Base-by-base conservation (phyloP, 2,113 vertebrate species). In the Mormoops blainvillei region DNA sequence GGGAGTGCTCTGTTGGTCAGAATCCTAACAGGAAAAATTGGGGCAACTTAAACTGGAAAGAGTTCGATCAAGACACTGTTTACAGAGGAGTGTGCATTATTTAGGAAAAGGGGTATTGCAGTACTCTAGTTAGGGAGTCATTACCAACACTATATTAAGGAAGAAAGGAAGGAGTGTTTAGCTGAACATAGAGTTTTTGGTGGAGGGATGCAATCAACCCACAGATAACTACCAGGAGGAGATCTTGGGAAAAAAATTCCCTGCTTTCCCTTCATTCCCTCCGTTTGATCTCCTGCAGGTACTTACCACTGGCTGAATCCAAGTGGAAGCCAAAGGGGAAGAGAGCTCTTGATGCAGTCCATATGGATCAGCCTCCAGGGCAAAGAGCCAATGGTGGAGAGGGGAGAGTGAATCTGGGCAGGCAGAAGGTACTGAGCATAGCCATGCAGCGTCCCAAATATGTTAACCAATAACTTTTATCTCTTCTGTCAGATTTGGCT, bases 21-120 rank as follows among this genome's bases (percentile, higher is more conserved):
- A 33, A 87, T 87, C 52, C 84, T 92, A 88, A 41, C 85, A 89
- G 88, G 76, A 96, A 97, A 89, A 85, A 96, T 81, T 92, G 93
- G 85, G 74, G n/a, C 22, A 63, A 63, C 63, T 96, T 81, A 87
- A 43, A 24, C 68, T 90, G 85, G 56, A 89, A 90, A 82, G 80
- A 92, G 61, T 92, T 95, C 92, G 89, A 94, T 74, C 89, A 94
- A 94, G 56, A 48, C 5, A 63, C 36, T 83, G 54, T 94, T 94
- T 94, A 92, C 93, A 89, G 77, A 93, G 58, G 58, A 88, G 89
- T 93, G 52, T 43, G 12, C n/a, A 71, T 70, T 76, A 84, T 91
- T 94, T 91, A 93, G 71, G 65, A 94, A 95, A 58, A 91, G 50
- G 43, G 74, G 52, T 61, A 28, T 68, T 68, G 56, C 24, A 80